Evolutionary conservation across 2,797 vertebrate species (phyloP).

Genomic region (Diplodus puntazzo): DNA sequence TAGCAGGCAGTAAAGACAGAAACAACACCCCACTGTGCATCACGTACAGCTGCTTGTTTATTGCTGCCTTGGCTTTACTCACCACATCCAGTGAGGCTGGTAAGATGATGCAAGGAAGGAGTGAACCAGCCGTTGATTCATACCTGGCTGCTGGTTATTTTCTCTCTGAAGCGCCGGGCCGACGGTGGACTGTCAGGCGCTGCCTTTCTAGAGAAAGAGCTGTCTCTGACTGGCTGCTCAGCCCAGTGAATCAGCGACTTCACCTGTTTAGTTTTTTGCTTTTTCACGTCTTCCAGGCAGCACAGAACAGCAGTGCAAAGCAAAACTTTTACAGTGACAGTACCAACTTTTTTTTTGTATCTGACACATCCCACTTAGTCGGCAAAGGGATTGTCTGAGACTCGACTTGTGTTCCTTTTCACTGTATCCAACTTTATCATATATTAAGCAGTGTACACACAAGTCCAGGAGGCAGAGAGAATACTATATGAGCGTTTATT

Average conservation of each 20-base stretch:
- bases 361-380: constrained; percentile 24
- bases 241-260: constrained; percentile 42
- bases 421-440: constrained; percentile 15
- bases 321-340: constrained; percentile 36
- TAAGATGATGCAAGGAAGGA: constrained; percentile 32
- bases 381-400: constrained; percentile 26
- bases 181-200: constrained; percentile 36
- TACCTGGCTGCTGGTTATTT: constrained; percentile 28
- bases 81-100: constrained; percentile 14
- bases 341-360: constrained; percentile 32
- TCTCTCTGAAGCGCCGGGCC: constrained; percentile 17
- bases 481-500: constrained; percentile 11
- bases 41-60: constrained; percentile 52
- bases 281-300: constrained; percentile 13
- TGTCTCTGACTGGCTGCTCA: constrained; percentile 50
- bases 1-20: constrained; percentile 54
- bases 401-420: constrained; percentile 32
- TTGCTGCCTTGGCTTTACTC: constrained; percentile 53
- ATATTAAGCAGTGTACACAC: background rate
- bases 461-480: constrained; percentile 15
- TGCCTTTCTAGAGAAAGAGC: constrained; percentile 42
- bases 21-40: constrained; percentile 45
- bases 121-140: constrained; percentile 28
- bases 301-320: constrained; percentile 25
- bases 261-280: constrained; percentile 26